Base-by-base conservation (phyloP, 2,113 vertebrate species). In the Chlamydotis undulata region DNA sequence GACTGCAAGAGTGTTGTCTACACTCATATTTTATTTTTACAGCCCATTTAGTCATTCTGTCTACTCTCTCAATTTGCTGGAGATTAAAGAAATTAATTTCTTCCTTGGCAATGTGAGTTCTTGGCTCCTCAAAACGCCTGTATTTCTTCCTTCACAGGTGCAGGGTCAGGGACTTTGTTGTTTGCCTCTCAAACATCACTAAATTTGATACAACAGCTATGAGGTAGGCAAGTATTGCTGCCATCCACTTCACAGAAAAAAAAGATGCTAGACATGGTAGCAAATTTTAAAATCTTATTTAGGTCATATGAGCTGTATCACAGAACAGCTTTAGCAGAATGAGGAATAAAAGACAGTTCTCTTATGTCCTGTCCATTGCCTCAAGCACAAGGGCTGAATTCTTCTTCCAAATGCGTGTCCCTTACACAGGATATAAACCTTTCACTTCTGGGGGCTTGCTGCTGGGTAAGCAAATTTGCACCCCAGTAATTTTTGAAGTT, bases 71-170 rank as follows among this genome's bases (percentile, higher is more conserved):
- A 49, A 2, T 87, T 91, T 77, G 8, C 19, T 75, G n/a, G 25
- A 84, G n/a, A 60, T 59, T 64, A 53, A 90, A 80, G 7, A 55
- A 88, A 67, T 50, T 74, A 5, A 49, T 77, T 71, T 93, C n/a
- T 87, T 90, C 69, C 56, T 87, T 81, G 49, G 41, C 23, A 41
- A 3, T 81, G 14, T 50, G 83, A 55, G 7, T 86, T 94, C 37
- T 78, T 74, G 50, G 23, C 39, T 86, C 60, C 43, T 91, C 71
- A 89, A 87, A 68, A 14, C 26, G 29, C 56, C 29, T 73, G 45
- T 83, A 41, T 95, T 86, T 96, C 86, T 91, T 92, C 80, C 65
- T 93, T 82, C 89, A 81, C 96, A 90, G 80, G 64, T 74, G 50
- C 76, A 93, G 60, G 88, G 73, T 89, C 80, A 95, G 87, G 77